Evolutionary conservation across 2,113 vertebrate species (phyloP), one percentile per base, ranked within the genome.

Genomic region (Ameiurus melas): DNA sequence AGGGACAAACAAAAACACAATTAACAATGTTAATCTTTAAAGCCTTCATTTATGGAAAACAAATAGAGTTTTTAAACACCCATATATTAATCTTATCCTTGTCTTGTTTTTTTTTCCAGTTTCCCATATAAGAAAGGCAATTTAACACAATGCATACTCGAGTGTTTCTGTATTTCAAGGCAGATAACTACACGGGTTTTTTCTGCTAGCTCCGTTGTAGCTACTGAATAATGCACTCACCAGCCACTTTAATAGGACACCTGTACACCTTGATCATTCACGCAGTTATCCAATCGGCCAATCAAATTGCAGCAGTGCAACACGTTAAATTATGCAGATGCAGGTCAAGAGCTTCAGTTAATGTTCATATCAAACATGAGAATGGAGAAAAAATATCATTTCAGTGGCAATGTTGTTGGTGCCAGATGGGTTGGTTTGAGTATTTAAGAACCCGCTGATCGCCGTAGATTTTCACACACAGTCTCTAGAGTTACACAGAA

Each of bases 21-120:
- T 85, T 86, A 77, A 30, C 55, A 60, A 78, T 27, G 13, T 47
- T 60, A 86, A 77, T 78, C 62, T n/a, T 43, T 2, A 33, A 43
- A 57, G 14, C 57, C 60, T 39, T 71, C 25, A 68, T 33, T 73
- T 85, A 25, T 85, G 64, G 53, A 71, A 51, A 85, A 8, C 47
- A 79, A 84, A 83, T 57, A 58, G 53, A 27, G 22, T 64, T 64
- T 64, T 64, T 25, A 75, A 86, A 79, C 83, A 58, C 62, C 30
- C 30, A 55, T 68, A 55, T 43, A 27, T 30, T 16, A 20, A 47
- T 77, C 79, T 82, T 86, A 62, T 80, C 51, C 64, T n/a, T 70
- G 14, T 64, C 83, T 30, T 7, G 0, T 86, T 33, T 53, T 30
- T 39, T 81, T 43, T 80, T 87, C 79, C 64, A 87, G 22, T 81